A percentile compares a stretch with the other conserved stretches of the same genome.
Evolutionary conservation across 2,797 vertebrate genomes (phyloP).

Genomic region (Falco novaeseelandiae): DNA sequence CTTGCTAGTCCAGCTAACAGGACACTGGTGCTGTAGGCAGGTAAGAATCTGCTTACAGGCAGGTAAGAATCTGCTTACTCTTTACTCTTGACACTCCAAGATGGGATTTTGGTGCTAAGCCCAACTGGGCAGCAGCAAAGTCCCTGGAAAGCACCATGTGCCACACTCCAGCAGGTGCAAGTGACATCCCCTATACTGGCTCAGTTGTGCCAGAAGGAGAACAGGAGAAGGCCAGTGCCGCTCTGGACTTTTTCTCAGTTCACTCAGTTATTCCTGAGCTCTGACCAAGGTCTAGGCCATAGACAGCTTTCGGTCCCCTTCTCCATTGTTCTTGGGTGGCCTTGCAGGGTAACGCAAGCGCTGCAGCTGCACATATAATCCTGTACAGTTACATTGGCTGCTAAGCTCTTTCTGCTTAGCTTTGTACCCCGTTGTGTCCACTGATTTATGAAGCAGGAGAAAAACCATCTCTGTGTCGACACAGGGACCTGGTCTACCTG

Average conservation of each 20-base stretch:
- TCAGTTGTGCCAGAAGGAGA: not conserved
- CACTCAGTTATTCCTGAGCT: not conserved
- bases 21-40: not conserved
- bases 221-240: not conserved
- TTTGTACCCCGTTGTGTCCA: not conserved
- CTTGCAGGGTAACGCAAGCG: not conserved
- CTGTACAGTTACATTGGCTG: not conserved
- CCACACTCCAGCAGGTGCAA: not conserved
- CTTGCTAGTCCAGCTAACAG: not conserved
- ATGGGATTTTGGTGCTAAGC: not conserved
- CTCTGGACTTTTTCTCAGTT: not conserved
- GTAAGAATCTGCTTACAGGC: not conserved
- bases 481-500: not conserved
- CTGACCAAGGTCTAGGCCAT: not conserved
- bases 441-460: not conserved
- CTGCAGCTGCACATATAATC: not conserved
- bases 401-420: not conserved
- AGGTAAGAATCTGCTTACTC: not conserved
- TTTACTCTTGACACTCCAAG: not conserved
- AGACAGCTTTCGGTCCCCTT: not conserved
- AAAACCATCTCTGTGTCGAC: not conserved
- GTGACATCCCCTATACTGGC: rapidly evolving
- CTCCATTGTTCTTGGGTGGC: not conserved
- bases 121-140: not conserved
- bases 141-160: not conserved